phyloP scores from a whole-genome alignment of 2,888 invertebrate species.

The Scaptodrosophila latifasciaeformis region DNA sequence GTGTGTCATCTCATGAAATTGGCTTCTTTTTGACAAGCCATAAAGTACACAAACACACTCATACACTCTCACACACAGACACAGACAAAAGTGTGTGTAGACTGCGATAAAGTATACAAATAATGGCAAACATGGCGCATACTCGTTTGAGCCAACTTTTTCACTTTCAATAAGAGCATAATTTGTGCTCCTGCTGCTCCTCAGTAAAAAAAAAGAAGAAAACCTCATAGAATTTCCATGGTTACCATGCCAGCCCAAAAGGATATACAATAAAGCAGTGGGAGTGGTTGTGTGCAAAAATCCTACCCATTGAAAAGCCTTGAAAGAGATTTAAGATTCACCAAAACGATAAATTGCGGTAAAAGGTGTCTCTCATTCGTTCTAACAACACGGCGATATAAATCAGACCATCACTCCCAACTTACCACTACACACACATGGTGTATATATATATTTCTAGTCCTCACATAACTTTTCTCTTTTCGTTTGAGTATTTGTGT shows the following conservation, averaged over 20 bases:
- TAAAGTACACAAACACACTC: background rate
- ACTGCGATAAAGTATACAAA: slow-evolving; percentile 23
- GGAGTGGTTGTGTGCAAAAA: background rate
- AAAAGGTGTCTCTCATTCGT: slow-evolving; percentile 55
- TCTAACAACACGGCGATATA: slow-evolving; percentile 15
- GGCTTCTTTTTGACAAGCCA: slow-evolving; percentile 22
- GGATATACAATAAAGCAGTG: too few relatives aligned
- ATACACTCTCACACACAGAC: background rate
- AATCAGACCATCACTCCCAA: slow-evolving; percentile 10
- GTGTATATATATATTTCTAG: background rate
- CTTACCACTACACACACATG: background rate
- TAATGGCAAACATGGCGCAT: slow-evolving; percentile 16
- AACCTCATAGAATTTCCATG: slow-evolving; percentile 28
- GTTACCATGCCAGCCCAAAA: slow-evolving; percentile 17
- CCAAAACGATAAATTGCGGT: slow-evolving; percentile 60
- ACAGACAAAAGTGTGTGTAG: slow-evolving; percentile 5
- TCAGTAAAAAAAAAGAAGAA: background rate
- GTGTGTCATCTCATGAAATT: too few relatives aligned
- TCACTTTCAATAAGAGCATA: slow-evolving; percentile 45
- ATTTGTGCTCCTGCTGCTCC: slow-evolving; percentile 27
- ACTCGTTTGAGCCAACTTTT: slow-evolving; percentile 20
- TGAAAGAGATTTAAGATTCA: slow-evolving; percentile 54
- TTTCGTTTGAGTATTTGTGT: slow-evolving; percentile 1
- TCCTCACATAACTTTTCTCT: too few relatives aligned
- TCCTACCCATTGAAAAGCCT: slow-evolving; percentile 20